Percentiles rank a stretch among this genome's conserved stretches.
Evolutionary conservation across 2,888 invertebrate species (phyloP).

Genomic region (Pachliopta kotzebuea): DNA sequence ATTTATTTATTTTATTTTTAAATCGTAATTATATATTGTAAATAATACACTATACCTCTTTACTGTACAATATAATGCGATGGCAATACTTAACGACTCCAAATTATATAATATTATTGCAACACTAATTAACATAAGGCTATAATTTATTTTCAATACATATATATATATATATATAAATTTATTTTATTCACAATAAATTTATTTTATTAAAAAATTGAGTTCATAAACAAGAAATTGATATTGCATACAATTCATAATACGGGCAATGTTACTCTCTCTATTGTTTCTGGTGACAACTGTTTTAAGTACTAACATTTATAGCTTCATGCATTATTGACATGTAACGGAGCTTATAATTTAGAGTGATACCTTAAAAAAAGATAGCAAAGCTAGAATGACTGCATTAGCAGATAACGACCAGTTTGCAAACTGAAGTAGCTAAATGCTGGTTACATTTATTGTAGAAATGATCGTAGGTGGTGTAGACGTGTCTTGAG

Average conservation of each 20-base stretch:
- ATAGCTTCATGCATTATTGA: not conserved
- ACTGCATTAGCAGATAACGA: not conserved
- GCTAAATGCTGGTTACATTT: too few species aligned
- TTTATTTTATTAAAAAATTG: not conserved
- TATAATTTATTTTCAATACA: conserved; percentile 2
- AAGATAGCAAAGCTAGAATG: not conserved
- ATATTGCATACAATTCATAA: not conserved
- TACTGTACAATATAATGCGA: conserved; percentile 21
- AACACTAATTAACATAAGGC: conserved; percentile 25
- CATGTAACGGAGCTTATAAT: not conserved
- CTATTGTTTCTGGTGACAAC: conserved; percentile 3
- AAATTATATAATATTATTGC: conserved; percentile 20
- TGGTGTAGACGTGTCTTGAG: too few species aligned
- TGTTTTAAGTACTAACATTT: conserved; percentile 22
- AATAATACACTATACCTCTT: conserved; percentile 25
- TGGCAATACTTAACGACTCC: conserved; percentile 18
- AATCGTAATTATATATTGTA: conserved; percentile 12
- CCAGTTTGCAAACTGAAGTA: not conserved
- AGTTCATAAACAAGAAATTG: not conserved
- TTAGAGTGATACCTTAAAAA: not conserved
- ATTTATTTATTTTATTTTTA: not conserved
- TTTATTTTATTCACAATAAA: conserved; percentile 19
- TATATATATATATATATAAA: conserved; percentile 22
- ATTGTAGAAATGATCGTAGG: too few species aligned
- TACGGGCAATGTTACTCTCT: not conserved